phyloP scores from a whole-genome alignment of 1,140 invertebrate species.

The Papilio xuthus region DNA sequence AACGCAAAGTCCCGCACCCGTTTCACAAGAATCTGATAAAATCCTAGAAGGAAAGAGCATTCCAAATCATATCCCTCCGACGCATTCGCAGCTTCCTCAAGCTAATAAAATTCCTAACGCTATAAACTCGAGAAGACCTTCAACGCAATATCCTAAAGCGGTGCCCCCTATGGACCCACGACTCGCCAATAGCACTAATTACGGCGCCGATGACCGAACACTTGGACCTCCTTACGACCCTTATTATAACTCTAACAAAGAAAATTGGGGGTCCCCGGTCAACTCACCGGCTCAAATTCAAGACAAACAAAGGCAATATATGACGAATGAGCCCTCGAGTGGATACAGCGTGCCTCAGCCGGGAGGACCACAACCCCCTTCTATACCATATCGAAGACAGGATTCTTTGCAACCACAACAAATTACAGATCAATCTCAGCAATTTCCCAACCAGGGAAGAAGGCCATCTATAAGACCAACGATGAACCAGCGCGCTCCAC shows the following conservation, averaged over 20 bases:
- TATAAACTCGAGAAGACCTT: conserved; percentile 68
- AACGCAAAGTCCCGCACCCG: conserved; percentile 64
- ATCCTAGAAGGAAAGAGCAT: conserved; percentile 80
- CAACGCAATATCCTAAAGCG: conserved; percentile 67
- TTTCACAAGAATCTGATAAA: conserved; percentile 79
- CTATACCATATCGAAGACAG: conserved; percentile 53
- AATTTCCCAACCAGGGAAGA: conserved; percentile 64
- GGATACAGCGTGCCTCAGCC: conserved; percentile 52
- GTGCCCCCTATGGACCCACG: conserved; percentile 61
- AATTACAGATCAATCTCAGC: conserved; percentile 66
- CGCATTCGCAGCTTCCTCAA: conserved; percentile 73
- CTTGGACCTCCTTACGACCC: conserved; percentile 61
- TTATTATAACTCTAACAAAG: conserved; percentile 66
- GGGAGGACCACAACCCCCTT: conserved; percentile 47
- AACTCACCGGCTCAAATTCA: conserved; percentile 57
- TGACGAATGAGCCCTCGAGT: conserved; percentile 57
- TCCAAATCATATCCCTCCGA: conserved; percentile 81
- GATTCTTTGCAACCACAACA: conserved; percentile 63
- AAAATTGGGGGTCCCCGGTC: conserved; percentile 58
- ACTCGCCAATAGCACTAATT: conserved; percentile 66
- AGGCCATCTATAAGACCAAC: conserved; percentile 56
- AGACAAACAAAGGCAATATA: conserved; percentile 63
- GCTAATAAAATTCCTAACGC: conserved; percentile 69
- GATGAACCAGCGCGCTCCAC: conserved; percentile 59
- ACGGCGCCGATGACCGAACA: conserved; percentile 65